Conservation (phyloP, 1,140 invertebrate genomes). For the Asobara japonica region DNA sequence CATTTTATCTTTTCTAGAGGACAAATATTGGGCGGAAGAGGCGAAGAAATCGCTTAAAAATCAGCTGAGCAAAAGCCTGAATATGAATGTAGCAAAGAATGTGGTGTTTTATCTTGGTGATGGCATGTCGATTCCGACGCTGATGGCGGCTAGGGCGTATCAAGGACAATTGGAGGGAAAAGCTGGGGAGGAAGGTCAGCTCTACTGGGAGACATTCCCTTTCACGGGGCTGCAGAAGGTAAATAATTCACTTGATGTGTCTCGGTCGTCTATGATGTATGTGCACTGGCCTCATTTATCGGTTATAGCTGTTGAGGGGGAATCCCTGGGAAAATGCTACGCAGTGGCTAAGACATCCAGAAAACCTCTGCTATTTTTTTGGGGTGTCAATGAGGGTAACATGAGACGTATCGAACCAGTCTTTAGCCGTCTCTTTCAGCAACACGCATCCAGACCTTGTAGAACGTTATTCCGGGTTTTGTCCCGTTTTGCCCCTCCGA, state of each 20-base stretch:
- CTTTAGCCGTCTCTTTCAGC: no score
- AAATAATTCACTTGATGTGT: slow-evolving; percentile 32
- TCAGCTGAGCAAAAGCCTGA: slow-evolving; percentile 67
- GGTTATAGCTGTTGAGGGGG: no score
- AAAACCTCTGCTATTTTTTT: no score
- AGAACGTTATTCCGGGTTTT: no score
- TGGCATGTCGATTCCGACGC: slow-evolving; percentile 78
- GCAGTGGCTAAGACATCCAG: no score
- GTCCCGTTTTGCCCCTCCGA: no score
- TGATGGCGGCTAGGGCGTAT: slow-evolving; percentile 75
- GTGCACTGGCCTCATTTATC: no score
- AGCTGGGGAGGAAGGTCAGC: slow-evolving; percentile 59
- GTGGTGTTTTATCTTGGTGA: slow-evolving; percentile 81
- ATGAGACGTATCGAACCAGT: no score
- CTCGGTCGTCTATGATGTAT: no score
- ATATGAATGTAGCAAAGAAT: slow-evolving; percentile 70
- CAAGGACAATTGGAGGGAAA: slow-evolving; percentile 70
- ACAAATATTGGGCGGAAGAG: slow-evolving; percentile 61
- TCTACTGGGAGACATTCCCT: slow-evolving; percentile 80
- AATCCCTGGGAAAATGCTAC: no score
- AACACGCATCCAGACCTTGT: no score
- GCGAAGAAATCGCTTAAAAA: slow-evolving; percentile 67
- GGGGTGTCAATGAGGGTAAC: no score
- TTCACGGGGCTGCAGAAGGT: slow-evolving; percentile 82
- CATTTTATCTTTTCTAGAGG: slow-evolving; percentile 19